These are phyloP conservation scores for Steinernema khuongi DNA, from an alignment of 1,140 invertebrate species.

Conservation along the genomic window DNA sequence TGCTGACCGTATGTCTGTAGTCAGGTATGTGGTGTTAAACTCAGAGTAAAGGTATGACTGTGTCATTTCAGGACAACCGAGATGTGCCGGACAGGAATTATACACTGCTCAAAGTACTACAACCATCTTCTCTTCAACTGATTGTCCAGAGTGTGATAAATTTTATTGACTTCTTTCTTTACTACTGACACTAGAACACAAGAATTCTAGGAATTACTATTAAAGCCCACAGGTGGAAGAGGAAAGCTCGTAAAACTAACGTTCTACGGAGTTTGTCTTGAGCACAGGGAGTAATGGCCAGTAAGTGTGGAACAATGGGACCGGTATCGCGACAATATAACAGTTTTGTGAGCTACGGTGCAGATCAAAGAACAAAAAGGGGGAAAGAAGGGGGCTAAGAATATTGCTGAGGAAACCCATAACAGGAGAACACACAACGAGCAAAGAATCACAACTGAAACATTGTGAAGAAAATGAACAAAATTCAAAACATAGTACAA, in stretches of 20 bases:
- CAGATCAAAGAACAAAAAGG: too few species aligned
- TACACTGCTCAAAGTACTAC: constrained; percentile 57
- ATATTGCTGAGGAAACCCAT: too few species aligned
- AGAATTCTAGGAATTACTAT: not conserved
- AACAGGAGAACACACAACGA: too few species aligned
- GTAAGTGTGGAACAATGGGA: too few species aligned
- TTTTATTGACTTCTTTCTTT: not conserved
- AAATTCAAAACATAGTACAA: not conserved
- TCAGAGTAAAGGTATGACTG: not conserved
- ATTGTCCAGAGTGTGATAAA: not conserved
- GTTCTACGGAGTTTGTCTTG: too few species aligned
- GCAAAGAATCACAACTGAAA: not conserved
- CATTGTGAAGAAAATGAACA: not conserved
- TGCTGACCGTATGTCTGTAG: constrained; percentile 88
- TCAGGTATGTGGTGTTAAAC: constrained; percentile 75
- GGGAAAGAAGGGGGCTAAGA: not conserved
- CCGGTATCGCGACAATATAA: too few species aligned
- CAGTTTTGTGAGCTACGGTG: too few species aligned
- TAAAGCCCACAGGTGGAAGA: not conserved
- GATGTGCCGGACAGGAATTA: constrained; percentile 56
- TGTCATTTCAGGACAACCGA: constrained; percentile 52
- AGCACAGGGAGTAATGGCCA: too few species aligned
- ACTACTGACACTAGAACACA: not conserved
- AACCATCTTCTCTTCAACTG: constrained; percentile 53
- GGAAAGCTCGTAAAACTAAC: too few species aligned